phyloP scores from a whole-genome alignment of 2,888 invertebrate genomes.

The Trichogramma dendrolimi region DNA sequence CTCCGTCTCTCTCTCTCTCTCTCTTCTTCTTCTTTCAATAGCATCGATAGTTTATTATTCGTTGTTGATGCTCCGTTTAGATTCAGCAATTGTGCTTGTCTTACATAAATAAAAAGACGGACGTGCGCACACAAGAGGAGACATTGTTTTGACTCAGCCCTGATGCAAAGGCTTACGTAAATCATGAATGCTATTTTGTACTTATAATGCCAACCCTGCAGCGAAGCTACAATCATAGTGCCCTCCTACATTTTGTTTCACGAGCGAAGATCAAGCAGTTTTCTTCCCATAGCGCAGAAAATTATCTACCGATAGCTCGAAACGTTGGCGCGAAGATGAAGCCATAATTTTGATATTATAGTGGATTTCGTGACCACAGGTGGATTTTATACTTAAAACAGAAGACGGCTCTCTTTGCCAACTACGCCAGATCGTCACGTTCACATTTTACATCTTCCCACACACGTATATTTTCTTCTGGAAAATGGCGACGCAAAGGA shows the following conservation, averaged over 20 bases:
- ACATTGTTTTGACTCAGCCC: too few species aligned
- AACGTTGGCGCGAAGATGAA: slow-evolving; percentile 9
- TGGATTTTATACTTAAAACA: slow-evolving; percentile 13
- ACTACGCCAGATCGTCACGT: slow-evolving; percentile 2
- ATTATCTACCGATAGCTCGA: not conserved
- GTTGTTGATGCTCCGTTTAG: too few species aligned
- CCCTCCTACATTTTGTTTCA: too few species aligned
- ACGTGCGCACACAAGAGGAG: too few species aligned
- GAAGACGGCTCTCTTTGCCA: not conserved
- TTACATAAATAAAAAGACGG: too few species aligned
- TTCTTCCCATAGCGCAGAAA: slow-evolving; percentile 1
- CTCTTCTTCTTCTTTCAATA: not conserved
- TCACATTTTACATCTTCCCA: slow-evolving; percentile 12
- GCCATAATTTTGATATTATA: not conserved
- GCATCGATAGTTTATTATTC: too few species aligned
- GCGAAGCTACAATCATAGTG: too few species aligned
- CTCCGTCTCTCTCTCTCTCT: slow-evolving; percentile 8
- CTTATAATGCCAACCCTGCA: too few species aligned
- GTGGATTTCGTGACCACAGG: slow-evolving; percentile 4
- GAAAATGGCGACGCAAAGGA: not conserved
- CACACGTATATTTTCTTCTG: not conserved
- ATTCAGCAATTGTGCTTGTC: too few species aligned
- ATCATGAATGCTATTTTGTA: too few species aligned
- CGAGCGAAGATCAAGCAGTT: too few species aligned
- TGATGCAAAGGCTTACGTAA: too few species aligned